Base-by-base conservation (phyloP, 2,797 vertebrate genomes). In the Enteromius radiatus region DNA sequence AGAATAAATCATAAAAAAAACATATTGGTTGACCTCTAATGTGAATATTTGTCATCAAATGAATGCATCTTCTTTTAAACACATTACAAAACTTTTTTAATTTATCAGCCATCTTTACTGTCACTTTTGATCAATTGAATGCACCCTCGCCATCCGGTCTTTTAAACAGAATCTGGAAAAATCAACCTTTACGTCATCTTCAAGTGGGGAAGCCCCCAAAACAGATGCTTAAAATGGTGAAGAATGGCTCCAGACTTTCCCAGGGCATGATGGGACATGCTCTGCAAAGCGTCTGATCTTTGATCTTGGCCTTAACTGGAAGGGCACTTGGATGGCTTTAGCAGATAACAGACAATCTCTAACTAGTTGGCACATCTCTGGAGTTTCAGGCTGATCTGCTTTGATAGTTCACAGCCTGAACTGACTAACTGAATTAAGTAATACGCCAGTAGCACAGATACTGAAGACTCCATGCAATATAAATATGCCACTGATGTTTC, bases 351-450 rank as follows among this genome's bases (percentile, higher is more conserved):
- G 85, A 89, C 73, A 89, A 92, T 88, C 89, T 91, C 88, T 89
- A 90, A 90, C 91, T 91, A 89, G 90, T 79, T 52, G 45, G 87
- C 80, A 86, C 84, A 75, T 87, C 89, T 90, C 85, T 86, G 38
- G 87, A 90, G 89, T 85, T 88, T 88, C 86, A 88, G 79, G 78
- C 81, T 93, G 92, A 94, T 93, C 92, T 90, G 23, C 80, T 59
- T 86, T 88, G 86, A 85, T 90, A 89, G 88, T 86, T 91, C n/a
- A 81, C 47, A 82, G 88, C 89, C 89, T 91, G 91, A 90, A 91
- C 75, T 84, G 89, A 88, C 80, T 93, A 92, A 94, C 89, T 84
- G 76, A 93, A 93, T 93, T 91, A 92, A 80, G 86, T 87, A 89
- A 90, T 86, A 91, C 90, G 90, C 49, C 87, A 83, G 82, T 84